Evolutionary conservation across 2,113 vertebrate species (phyloP).

Genomic region (Carettochelys insculpta): DNA sequence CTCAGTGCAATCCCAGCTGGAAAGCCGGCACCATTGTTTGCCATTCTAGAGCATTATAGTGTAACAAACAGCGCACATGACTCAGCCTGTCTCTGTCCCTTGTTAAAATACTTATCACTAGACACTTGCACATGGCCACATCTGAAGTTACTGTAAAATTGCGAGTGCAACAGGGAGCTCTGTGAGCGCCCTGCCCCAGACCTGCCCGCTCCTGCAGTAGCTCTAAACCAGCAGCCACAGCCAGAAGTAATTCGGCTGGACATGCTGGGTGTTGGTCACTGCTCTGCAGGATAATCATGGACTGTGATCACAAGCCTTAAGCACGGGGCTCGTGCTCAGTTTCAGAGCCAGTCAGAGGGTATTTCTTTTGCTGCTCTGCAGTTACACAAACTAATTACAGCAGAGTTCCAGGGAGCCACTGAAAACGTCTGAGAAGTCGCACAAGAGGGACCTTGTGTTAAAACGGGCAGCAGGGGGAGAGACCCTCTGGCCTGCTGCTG

Average conservation of each 20-base stretch:
- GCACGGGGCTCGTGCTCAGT: fast-evolving
- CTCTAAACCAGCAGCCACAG: background rate
- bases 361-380: background rate
- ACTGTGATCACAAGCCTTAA: background rate
- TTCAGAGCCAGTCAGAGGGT: background rate
- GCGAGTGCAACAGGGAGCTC: fast-evolving
- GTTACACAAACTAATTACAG: background rate
- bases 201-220: fast-evolving
- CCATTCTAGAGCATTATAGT: too few relatives aligned
- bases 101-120: background rate
- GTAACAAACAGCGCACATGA: background rate
- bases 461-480: background rate
- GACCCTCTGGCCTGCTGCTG: too few relatives aligned
- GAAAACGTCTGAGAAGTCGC: background rate
- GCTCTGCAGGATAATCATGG: background rate
- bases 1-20: background rate
- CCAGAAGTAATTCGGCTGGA: background rate
- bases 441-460: background rate
- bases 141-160: background rate
- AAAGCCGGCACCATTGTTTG: too few relatives aligned
- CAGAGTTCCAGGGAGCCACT: background rate
- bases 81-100: background rate
- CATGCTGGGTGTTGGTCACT: too few relatives aligned
- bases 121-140: background rate
- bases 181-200: fast-evolving